phyloP scores from a whole-genome alignment of 1,140 invertebrate genomes.

The Euglossa dilemma region DNA sequence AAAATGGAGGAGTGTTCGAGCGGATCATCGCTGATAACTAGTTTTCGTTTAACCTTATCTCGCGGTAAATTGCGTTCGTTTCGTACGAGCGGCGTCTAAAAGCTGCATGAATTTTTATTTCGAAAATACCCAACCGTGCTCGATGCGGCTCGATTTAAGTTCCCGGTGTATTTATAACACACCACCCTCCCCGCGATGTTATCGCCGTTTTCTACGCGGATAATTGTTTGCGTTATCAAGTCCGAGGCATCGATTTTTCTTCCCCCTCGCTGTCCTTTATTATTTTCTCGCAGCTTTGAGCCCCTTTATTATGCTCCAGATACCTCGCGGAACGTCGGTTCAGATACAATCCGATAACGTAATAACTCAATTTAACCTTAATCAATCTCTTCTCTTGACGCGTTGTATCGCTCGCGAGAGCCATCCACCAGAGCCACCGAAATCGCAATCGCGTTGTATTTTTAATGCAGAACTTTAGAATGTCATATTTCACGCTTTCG shows the following conservation, averaged over 20 bases:
- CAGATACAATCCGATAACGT: slow-evolving; percentile 37
- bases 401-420: background rate
- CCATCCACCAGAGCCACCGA: background rate
- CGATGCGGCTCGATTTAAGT: background rate
- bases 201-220: background rate
- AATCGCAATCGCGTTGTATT: too few relatives aligned
- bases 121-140: background rate
- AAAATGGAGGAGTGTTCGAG: background rate
- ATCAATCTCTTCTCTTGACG: slow-evolving; percentile 16
- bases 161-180: background rate
- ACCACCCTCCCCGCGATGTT: background rate
- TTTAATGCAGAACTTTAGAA: too few relatives aligned
- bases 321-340: slow-evolving; percentile 39
- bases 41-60: background rate
- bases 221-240: slow-evolving; percentile 32
- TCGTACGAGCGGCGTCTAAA: background rate
- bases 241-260: slow-evolving; percentile 14
- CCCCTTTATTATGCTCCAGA: slow-evolving; percentile 50
- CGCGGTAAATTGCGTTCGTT: too few relatives aligned
- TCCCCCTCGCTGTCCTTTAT: slow-evolving; percentile 2
- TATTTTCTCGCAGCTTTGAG: slow-evolving; percentile 26
- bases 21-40: background rate
- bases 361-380: slow-evolving; percentile 54
- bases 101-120: background rate
- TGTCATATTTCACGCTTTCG: too few relatives aligned